phyloP scores from a whole-genome alignment of 2,113 vertebrate genomes.

The Anolis sagrei region DNA sequence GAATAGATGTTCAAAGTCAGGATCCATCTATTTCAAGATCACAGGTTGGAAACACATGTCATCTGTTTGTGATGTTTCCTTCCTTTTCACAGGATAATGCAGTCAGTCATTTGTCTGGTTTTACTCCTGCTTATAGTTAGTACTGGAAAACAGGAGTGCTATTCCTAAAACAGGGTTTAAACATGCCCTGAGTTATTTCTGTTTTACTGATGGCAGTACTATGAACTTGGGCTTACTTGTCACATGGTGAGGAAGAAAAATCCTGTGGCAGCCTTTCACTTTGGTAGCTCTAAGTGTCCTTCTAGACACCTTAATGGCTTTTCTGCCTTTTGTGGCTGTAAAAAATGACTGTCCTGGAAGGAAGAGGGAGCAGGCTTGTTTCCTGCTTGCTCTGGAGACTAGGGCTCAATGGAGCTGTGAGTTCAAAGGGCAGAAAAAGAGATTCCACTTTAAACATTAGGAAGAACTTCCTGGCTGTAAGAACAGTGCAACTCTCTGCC shows the following conservation, averaged over 20 bases:
- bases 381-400: too few relatives aligned
- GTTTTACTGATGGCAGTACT: background rate
- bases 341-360: background rate
- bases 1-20: background rate
- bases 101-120: background rate
- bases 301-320: too few relatives aligned
- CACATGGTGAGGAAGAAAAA: background rate
- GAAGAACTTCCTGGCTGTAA: too few relatives aligned
- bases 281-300: too few relatives aligned
- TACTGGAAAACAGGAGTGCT: rapidly evolving
- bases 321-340: background rate
- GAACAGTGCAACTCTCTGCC: too few relatives aligned
- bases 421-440: too few relatives aligned
- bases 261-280: background rate
- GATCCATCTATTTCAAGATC: background rate
- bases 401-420: too few relatives aligned
- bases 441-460: too few relatives aligned
- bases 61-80: background rate
- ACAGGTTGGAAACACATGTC: background rate
- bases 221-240: background rate
- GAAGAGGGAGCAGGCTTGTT: too few relatives aligned
- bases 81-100: background rate
- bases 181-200: background rate
- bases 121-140: background rate
- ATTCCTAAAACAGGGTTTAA: background rate